Conservation (phyloP, 2,113 vertebrate genomes). For the Siniperca knerii region DNA sequence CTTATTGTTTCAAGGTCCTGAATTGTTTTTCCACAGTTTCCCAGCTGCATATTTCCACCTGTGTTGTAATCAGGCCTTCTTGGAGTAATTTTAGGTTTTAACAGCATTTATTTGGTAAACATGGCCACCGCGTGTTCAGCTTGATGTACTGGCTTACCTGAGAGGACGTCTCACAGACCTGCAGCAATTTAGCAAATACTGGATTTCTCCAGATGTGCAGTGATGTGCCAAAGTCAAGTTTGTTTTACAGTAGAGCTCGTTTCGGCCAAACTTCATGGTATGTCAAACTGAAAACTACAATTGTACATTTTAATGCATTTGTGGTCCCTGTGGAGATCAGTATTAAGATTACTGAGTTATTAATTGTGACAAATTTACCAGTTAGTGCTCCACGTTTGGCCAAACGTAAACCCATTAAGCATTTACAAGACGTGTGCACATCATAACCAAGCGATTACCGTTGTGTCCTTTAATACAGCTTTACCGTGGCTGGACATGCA, state of each 20-base stretch:
- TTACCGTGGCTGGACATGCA: conserved; percentile 23
- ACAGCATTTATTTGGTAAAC: conserved; percentile 7
- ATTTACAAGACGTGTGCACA: conserved; percentile 28
- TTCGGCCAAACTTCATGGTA: conserved; percentile 39
- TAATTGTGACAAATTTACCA: background rate
- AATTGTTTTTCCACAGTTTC: conserved; percentile 15
- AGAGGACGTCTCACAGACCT: conserved; percentile 24
- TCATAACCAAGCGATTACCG: conserved; percentile 37
- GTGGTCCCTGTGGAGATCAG: conserved; percentile 62
- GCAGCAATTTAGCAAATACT: conserved; percentile 35
- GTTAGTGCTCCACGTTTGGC: conserved; percentile 38
- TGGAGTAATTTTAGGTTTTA: conserved; percentile 13
- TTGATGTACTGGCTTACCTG: conserved; percentile 20
- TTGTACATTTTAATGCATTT: conserved; percentile 21
- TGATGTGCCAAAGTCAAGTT: conserved; percentile 77
- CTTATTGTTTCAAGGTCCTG: conserved; percentile 40
- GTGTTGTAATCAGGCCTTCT: conserved; percentile 7
- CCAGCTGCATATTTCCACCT: background rate
- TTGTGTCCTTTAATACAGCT: conserved; percentile 51
- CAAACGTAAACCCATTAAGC: conserved; percentile 11
- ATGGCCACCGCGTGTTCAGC: conserved; percentile 23
- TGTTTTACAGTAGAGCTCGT: conserved; percentile 44
- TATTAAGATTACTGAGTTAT: conserved; percentile 58
- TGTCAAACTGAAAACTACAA: conserved; percentile 27
- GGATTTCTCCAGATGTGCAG: conserved; percentile 46